Percentiles rank a stretch among this genome's conserved stretches.
Evolutionary conservation across 1,140 invertebrate species (phyloP).

Genomic region (Tenebrio molitor): DNA sequence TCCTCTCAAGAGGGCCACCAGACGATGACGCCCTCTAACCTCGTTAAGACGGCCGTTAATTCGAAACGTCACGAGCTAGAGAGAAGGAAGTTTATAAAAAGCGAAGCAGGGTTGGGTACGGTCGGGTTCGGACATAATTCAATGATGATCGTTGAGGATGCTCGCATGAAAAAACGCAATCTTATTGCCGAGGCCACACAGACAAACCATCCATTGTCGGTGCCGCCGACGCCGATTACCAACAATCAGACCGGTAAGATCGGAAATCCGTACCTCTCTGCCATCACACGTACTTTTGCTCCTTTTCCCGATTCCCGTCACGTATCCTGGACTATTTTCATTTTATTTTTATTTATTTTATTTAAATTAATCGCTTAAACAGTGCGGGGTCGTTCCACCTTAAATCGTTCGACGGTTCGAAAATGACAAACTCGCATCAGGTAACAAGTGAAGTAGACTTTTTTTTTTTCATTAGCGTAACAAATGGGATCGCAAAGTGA

Average conservation of each 20-base stretch:
- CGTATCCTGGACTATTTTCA: not conserved
- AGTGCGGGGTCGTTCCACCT: not conserved
- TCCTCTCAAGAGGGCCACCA: constrained; percentile 19
- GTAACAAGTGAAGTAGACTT: too few relatives aligned
- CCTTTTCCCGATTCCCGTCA: not conserved
- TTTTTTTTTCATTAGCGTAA: too few relatives aligned
- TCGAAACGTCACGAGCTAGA: constrained; percentile 72
- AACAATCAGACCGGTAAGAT: constrained; percentile 74
- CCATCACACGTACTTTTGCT: constrained; percentile 16
- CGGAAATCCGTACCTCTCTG: constrained; percentile 59
- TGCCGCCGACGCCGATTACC: constrained; percentile 64
- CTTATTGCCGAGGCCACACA: constrained; percentile 58
- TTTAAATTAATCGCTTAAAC: constrained; percentile 28
- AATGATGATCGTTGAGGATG: constrained; percentile 49
- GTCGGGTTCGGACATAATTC: constrained; percentile 49
- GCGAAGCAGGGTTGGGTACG: constrained; percentile 59
- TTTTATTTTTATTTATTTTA: constrained; percentile 13
- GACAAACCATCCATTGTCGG: constrained; percentile 59
- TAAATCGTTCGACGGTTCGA: too few relatives aligned
- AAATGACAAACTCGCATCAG: too few relatives aligned
- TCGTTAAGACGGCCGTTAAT: constrained; percentile 77
- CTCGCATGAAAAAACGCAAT: constrained; percentile 63
- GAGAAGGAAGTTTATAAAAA: constrained; percentile 57
- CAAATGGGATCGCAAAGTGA: too few relatives aligned
- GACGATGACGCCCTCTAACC: constrained; percentile 72